Conservation (phyloP, 2,797 vertebrate species). For the Enteromius afrohamiltoni region DNA sequence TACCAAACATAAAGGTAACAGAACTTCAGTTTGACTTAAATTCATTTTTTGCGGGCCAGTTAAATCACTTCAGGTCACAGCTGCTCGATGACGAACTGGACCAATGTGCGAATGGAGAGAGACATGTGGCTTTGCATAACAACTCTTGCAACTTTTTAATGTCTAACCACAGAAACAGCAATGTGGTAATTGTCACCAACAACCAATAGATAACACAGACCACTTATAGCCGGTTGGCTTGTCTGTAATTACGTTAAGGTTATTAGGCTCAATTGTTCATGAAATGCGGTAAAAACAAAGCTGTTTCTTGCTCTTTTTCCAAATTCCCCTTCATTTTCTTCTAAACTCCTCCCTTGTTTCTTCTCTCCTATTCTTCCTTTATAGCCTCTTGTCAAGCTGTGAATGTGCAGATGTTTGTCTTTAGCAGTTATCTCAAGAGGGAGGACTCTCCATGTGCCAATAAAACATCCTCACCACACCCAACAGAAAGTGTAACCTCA, state of each 20-base stretch:
- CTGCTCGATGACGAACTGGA: neutral
- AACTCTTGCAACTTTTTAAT: neutral
- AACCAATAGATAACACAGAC: constrained; percentile 3
- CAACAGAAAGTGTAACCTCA: constrained; percentile 58
- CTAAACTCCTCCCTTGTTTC: constrained; percentile 47
- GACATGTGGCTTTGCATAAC: neutral
- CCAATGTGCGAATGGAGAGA: neutral
- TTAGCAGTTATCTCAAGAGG: constrained; percentile 67
- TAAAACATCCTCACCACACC: constrained; percentile 67
- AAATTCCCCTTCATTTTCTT: constrained; percentile 50
- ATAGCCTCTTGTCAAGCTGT: constrained; percentile 63
- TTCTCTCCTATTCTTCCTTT: constrained; percentile 42
- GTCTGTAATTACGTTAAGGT: neutral
- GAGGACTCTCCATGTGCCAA: constrained; percentile 71
- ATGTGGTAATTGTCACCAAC: neutral
- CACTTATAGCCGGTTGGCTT: neutral
- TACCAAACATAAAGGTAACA: neutral
- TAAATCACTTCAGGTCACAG: neutral
- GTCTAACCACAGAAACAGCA: neutral
- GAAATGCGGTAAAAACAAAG: constrained; percentile 38
- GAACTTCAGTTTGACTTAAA: neutral
- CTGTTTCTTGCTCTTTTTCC: constrained; percentile 38
- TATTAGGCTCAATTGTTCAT: neutral
- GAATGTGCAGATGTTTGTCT: constrained; percentile 73
- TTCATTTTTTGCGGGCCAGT: neutral